These are phyloP conservation scores for Myrmecobius fasciatus DNA, from an alignment of 2,113 vertebrate genomes.

Conservation along the genomic window DNA sequence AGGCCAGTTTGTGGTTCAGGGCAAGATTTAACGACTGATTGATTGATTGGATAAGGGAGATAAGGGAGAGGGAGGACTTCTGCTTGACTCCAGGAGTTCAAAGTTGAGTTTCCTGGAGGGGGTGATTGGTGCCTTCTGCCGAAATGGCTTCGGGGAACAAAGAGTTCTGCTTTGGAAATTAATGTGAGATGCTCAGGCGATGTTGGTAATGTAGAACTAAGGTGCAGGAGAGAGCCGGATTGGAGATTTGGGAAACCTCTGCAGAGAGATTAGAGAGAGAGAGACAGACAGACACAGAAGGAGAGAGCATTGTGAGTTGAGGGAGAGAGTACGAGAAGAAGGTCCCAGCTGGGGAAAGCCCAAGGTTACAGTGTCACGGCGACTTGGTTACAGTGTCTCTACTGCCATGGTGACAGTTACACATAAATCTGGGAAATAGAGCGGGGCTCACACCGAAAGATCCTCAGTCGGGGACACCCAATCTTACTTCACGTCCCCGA, in stretches of 20 bases:
- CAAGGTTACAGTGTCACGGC: neutral
- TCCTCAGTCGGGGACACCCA: no score
- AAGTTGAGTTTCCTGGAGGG: no score
- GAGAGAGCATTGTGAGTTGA: no score
- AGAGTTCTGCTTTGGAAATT: neutral
- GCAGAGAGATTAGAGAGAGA: no score
- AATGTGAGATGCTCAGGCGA: no score
- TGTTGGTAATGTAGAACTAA: neutral
- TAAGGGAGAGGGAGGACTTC: no score
- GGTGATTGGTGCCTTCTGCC: no score
- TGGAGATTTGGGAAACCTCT: no score
- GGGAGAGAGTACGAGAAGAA: neutral
- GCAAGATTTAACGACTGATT: neutral
- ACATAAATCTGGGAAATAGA: neutral
- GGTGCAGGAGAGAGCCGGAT: neutral
- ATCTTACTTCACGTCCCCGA: no score
- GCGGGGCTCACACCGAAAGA: no score
- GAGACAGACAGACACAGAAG: no score
- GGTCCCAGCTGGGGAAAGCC: neutral
- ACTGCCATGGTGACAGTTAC: neutral
- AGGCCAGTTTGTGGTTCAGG: no score
- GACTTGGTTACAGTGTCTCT: neutral
- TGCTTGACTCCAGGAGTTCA: neutral
- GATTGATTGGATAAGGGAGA: neutral
- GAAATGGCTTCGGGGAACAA: neutral